Evolutionary conservation across 1,140 invertebrate species (phyloP).

Genomic region (Melitaea cinxia): DNA sequence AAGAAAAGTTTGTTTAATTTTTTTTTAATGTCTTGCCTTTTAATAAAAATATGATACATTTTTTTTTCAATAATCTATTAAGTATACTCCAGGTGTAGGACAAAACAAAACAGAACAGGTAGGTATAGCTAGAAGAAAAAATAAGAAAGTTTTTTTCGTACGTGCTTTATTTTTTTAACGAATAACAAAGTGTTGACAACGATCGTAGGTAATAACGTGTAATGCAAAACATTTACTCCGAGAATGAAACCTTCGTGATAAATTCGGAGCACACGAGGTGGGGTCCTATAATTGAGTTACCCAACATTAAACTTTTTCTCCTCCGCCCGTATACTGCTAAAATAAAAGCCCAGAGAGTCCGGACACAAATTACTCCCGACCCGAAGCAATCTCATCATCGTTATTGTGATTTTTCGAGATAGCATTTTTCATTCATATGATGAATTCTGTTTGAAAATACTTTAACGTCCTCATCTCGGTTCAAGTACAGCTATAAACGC

Average conservation of each 20-base stretch:
- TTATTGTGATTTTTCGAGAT: slow-evolving; percentile 47
- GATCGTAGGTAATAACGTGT: neutral
- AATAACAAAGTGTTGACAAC: slow-evolving; percentile 1
- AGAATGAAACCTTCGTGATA: slow-evolving; percentile 27
- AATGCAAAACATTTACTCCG: neutral
- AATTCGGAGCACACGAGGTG: slow-evolving; percentile 49
- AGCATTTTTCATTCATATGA: slow-evolving; percentile 41
- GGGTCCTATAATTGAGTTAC: slow-evolving; percentile 66
- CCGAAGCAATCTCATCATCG: slow-evolving; percentile 62
- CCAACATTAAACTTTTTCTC: slow-evolving; percentile 71
- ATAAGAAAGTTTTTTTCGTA: neutral
- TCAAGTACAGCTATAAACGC: slow-evolving; percentile 5
- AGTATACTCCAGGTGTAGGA: too few species aligned
- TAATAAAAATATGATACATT: too few species aligned
- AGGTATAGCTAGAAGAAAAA: too few species aligned
- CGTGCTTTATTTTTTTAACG: neutral
- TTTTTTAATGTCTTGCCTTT: too few species aligned
- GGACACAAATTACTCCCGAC: slow-evolving; percentile 61
- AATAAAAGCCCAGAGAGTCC: slow-evolving; percentile 62
- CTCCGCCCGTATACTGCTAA: slow-evolving; percentile 61
- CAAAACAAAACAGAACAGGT: too few species aligned
- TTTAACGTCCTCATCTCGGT: slow-evolving; percentile 10
- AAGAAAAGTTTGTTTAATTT: too few species aligned
- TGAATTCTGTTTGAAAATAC: slow-evolving; percentile 34
- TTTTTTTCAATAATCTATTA: too few species aligned